These are phyloP conservation scores for Coenonympha arcania DNA, from an alignment of 2,888 invertebrate genomes.

Conservation along the genomic window DNA sequence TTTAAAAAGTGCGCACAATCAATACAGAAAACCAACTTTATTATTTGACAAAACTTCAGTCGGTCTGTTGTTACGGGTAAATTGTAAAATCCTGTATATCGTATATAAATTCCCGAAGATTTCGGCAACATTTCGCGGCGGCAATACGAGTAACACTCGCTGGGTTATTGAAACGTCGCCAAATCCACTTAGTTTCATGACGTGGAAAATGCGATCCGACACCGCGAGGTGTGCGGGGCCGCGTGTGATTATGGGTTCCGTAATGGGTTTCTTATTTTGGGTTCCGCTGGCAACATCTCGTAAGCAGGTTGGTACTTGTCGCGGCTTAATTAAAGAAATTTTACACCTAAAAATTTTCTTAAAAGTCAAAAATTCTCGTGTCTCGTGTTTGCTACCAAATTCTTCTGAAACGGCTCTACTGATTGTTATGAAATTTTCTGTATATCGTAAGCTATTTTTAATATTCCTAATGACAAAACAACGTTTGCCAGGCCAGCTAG, in stretches of 20 bases:
- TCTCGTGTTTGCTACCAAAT: too few species aligned
- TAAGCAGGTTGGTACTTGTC: neutral
- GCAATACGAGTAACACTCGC: slow-evolving; percentile 35
- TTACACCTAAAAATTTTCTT: too few species aligned
- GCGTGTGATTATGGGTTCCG: slow-evolving; percentile 29
- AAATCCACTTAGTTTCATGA: slow-evolving; percentile 70
- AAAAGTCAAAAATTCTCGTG: too few species aligned
- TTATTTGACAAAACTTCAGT: too few species aligned
- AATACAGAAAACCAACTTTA: too few species aligned
- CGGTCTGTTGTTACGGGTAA: too few species aligned
- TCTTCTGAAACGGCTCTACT: too few species aligned
- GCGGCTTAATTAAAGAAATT: neutral
- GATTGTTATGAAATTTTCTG: too few species aligned
- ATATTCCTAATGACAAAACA: too few species aligned
- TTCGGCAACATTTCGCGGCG: slow-evolving; percentile 20
- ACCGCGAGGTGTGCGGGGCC: slow-evolving; percentile 35
- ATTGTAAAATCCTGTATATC: neutral
- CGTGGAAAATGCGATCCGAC: slow-evolving; percentile 57
- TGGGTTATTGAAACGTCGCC: slow-evolving; percentile 64
- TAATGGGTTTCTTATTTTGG: neutral
- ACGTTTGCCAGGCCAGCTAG: too few species aligned
- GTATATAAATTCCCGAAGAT: neutral
- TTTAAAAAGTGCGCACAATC: too few species aligned
- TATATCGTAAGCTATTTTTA: too few species aligned
- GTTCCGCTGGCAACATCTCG: neutral